Evolutionary conservation across 2,888 invertebrate genomes (phyloP).

Genomic region (Euplexia lucipara): DNA sequence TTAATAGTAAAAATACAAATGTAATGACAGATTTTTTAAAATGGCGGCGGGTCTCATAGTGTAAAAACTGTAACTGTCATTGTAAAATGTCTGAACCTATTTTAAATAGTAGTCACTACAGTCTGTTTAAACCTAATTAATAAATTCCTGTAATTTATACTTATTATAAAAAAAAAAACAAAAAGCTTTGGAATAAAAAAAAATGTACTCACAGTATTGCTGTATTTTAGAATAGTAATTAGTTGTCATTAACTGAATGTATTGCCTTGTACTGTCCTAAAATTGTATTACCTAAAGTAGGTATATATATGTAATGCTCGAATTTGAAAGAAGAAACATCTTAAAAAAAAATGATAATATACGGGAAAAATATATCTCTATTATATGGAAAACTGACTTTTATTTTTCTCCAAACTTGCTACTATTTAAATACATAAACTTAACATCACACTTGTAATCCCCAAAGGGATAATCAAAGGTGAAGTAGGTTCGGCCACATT

Average conservation of each 20-base stretch:
- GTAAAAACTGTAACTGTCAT: too few relatives aligned
- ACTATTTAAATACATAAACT: not conserved
- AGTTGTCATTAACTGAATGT: not conserved
- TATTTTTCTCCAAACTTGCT: not conserved
- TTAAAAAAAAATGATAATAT: conserved; percentile 8
- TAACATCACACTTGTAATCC: too few relatives aligned
- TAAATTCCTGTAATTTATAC: conserved; percentile 4
- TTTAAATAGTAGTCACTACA: not conserved
- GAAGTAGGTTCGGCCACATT: too few relatives aligned
- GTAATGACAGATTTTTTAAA: too few relatives aligned
- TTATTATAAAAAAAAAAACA: not conserved
- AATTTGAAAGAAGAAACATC: not conserved
- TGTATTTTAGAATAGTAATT: conserved; percentile 28
- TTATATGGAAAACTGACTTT: conserved; percentile 14
- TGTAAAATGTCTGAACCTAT: not conserved
- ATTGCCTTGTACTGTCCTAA: conserved; percentile 10
- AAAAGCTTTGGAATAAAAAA: not conserved
- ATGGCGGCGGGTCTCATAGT: too few relatives aligned
- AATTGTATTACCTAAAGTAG: not conserved
- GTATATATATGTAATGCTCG: conserved; percentile 7
- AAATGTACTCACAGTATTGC: conserved; percentile 27
- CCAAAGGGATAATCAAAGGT: too few relatives aligned
- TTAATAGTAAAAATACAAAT: too few relatives aligned
- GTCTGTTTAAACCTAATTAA: not conserved
- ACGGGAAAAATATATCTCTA: conserved; percentile 23